phyloP scores from a whole-genome alignment of 2,888 invertebrate genomes.

The Muscina levida region DNA sequence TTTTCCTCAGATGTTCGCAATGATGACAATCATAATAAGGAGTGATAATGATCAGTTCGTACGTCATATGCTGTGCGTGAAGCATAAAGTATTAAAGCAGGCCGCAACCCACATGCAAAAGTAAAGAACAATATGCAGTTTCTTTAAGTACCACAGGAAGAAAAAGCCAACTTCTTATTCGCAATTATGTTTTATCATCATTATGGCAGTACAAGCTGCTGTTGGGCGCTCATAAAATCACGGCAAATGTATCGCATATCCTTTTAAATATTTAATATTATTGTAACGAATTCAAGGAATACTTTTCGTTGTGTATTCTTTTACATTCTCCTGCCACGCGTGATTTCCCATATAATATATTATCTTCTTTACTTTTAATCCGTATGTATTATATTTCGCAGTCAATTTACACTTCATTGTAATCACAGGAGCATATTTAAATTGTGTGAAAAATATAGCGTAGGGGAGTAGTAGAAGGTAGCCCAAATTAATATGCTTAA shows the following conservation, averaged over 20 bases:
- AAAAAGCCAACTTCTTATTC: not conserved
- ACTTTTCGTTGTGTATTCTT: not conserved
- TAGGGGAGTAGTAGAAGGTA: not conserved
- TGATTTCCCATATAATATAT: not conserved
- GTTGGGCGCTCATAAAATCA: not conserved
- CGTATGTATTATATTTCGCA: slow-evolving; percentile 15
- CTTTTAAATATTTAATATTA: slow-evolving; percentile 8
- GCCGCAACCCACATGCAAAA: not conserved
- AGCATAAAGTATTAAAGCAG: not conserved
- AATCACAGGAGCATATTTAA: not conserved
- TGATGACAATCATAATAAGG: not conserved
- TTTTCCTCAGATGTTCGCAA: not conserved
- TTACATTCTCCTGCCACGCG: not conserved
- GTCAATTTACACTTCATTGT: slow-evolving; percentile 28
- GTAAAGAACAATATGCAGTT: not conserved
- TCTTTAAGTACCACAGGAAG: not conserved
- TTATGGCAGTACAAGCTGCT: not conserved
- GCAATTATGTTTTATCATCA: slow-evolving; percentile 2
- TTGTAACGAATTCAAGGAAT: not conserved
- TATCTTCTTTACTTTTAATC: not conserved
- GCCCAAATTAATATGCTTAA: too few relatives aligned
- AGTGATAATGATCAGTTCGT: not conserved
- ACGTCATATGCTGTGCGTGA: too few relatives aligned
- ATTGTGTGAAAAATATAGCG: not conserved
- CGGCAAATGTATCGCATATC: not conserved